Evolutionary conservation across 1,140 invertebrate genomes (phyloP), one percentile per base, ranked within the genome.

Genomic region (Dreissena rostriformis): DNA sequence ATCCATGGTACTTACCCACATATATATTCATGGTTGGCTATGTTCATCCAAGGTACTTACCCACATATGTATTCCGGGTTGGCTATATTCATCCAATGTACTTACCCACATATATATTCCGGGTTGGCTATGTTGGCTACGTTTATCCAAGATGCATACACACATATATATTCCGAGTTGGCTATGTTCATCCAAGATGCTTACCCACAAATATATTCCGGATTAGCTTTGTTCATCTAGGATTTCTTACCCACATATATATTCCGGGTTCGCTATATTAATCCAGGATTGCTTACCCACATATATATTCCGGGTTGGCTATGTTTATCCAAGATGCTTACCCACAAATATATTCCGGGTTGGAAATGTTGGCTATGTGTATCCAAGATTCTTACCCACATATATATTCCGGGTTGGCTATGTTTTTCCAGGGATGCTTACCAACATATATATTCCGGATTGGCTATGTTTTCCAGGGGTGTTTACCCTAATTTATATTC

Each of bases 111-210:
- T 19, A 63, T 63, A 63, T 63, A 63, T 26, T 77, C 75, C 17
- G 66, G 75, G 39, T 77, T 77, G 22, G 75, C 75, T 22, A 67
- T 77, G n/a, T 77, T 77, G 22, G 75, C 75, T 22, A 67, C 66
- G n/a, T 66, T 67, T 8, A 12, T 11, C 75, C 75, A 77, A 4
- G 39, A 8, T 39, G 2, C 39, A 5, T 39, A 39, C 39, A 2
- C 39, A 39, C 39, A 39, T 39, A 39, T 39, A 39, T 39, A 39
- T 39, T 8, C 39, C 39, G 39, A 8, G 8, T 39, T 5, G 39
- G 39, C 39, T 39, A 39, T 39, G 8, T 39, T 39, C 39, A 39
- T n/a, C 39, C 39, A 39, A 39, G 2, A 39, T 39, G 39, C 39
- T 39, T 39, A 39, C 39, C 39, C 8, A 39, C 39, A 39, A 5